Evolutionary conservation across 2,113 vertebrate species (phyloP), one percentile per base, ranked within the genome.

Genomic region (Oncorhynchus clarkii): DNA sequence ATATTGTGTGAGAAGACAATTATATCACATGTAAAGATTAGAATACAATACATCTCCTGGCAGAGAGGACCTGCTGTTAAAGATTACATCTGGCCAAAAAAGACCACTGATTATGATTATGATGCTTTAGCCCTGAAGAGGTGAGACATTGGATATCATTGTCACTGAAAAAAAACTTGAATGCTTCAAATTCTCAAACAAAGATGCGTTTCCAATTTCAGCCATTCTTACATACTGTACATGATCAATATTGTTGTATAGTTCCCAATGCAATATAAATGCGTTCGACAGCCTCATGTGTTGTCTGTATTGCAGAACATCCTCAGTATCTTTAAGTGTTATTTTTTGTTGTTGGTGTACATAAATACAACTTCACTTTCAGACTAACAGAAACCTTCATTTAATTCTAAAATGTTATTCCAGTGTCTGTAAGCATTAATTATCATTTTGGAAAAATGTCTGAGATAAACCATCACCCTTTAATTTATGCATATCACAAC

Each of bases 21-120:
- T 59, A 78, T 88, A 86, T 87, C 71, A 80, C 79, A 76, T 81
- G 76, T 88, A 74, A 72, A 85, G 81, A 88, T 87, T 84, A 85
- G 78, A 70, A 26, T 71, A 84, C 86, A 82, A 86, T 85, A 84
- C 78, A 83, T 83, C 79, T 78, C 73, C 75, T 76, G 75, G 81
- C 75, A 82, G 9, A 82, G 81, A 59, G 66, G 62, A 60, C 78
- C 72, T 78, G 84, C 75, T 79, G 78, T 76, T 72, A 67, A 74
- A n/a, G 70, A 29, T 20, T n/a, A 64, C 64, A 64, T 67, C 0
- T 5, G 14, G 69, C 75, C 60, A 62, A 67, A 64, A 64, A 64
- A 16, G 16, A 18, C 51, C 51, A 54, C 51, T 0, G 60, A 26
- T 26, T 73, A 34, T 45, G 57, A 39, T 73, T 54, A 54, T 20